Base-by-base conservation (phyloP, 2,113 vertebrate species). In the Channa argus region DNA sequence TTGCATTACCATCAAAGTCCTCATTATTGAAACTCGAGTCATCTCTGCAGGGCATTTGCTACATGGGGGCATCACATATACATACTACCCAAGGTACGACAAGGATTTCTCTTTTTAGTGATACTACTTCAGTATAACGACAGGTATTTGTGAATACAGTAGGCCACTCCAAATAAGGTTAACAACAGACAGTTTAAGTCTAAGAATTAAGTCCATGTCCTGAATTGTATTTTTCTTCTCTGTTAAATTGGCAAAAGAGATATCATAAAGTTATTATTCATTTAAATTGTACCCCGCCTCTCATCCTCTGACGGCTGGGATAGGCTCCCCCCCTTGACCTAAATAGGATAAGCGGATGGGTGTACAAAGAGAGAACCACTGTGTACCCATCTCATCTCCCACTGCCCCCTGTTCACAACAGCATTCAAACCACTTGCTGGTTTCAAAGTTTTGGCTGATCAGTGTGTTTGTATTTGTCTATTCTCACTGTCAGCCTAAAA, bases 1-100 rank as follows among this genome's bases (percentile, higher is more conserved):
- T 76, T 59, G 39, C 43, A 55, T 77, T 66, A 38, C 85, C 82
- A 85, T 91, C 80, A 88, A 83, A 86, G 80, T 1, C 0, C 61
- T 86, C 72, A 81, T 88, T 87, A 86, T 51, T 68, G 58, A 83
- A 71, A 76, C 37, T 80, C 66, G 37, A 2, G 69, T 71, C 49
- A 69, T 83, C 61, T 80, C 70, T 71, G 61, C 54, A 58, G 3
- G 38, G 43, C 63, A 77, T 82, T 44, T 69, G 54, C 46, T 79
- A 41, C 69, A 69, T 49, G 38, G 3, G 43, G 54, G 63, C 50
- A 53, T 74, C 61, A 63, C 12, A 33, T 1, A 15, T 54, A 47
- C 56, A 60, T 65, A 64, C 33, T 60, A 60, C 63, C 62, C 33
- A 54, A 63, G 47, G 60, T 64, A 73, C 36, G 70, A 50, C 6